A percentile compares a stretch with the other conserved stretches of the same genome.
Conservation (phyloP, 2,113 vertebrate genomes). For the Mungos mungo region DNA sequence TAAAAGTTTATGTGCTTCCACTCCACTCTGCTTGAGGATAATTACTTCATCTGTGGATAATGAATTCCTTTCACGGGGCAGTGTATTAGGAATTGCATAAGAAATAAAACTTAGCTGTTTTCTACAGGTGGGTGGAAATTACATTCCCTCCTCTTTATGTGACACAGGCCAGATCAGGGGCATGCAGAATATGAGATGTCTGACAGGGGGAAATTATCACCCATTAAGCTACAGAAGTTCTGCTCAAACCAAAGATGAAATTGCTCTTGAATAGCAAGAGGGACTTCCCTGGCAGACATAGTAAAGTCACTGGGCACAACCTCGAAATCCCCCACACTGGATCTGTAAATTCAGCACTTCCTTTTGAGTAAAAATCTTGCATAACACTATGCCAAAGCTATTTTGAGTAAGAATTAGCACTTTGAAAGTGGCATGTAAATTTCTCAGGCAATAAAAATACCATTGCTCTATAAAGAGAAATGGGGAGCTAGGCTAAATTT, state of each 20-base stretch:
- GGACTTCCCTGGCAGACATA: slow-evolving; percentile 49
- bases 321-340: slow-evolving; percentile 37
- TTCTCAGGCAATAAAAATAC: slow-evolving; percentile 74
- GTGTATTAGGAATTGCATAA: slow-evolving; percentile 47
- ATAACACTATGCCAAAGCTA: slow-evolving; percentile 52
- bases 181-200: slow-evolving; percentile 48
- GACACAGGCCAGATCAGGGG: slow-evolving; percentile 53
- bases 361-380: slow-evolving; percentile 59
- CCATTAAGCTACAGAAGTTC: slow-evolving; percentile 64
- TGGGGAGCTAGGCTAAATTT: slow-evolving; percentile 49
- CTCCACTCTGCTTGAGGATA: slow-evolving; percentile 62
- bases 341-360: slow-evolving; percentile 66
- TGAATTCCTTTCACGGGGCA: slow-evolving; percentile 66
- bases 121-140: slow-evolving; percentile 76
- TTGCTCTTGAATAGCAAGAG: slow-evolving; percentile 48
- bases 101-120: slow-evolving; percentile 73
- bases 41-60: slow-evolving; percentile 70
- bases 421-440: slow-evolving; percentile 67
- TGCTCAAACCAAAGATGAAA: slow-evolving; percentile 62
- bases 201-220: slow-evolving; percentile 66
- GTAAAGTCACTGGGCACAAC: slow-evolving; percentile 58
- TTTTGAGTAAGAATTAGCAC: slow-evolving; percentile 73
- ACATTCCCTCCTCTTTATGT: slow-evolving; percentile 65
- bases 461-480: slow-evolving; percentile 47
- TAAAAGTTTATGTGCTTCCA: slow-evolving; percentile 69